Evolutionary conservation across 2,797 vertebrate genomes (phyloP), one percentile per base, ranked within the genome.

Genomic region (Knipowitschia caucasica): DNA sequence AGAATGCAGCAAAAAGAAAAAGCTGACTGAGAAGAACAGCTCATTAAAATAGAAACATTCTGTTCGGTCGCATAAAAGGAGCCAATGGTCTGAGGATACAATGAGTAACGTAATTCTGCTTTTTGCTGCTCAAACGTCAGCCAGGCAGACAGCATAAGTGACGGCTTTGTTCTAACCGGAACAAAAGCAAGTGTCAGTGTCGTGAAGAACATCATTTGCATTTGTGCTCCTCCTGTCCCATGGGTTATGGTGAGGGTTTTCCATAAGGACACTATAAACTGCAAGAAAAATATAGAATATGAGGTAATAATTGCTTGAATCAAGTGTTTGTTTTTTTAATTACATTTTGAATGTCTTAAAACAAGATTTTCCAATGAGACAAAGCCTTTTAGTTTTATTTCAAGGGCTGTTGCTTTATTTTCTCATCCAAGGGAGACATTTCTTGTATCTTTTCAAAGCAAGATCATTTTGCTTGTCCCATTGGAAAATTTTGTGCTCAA

Each of bases 61-160:
- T 69, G 67, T 75, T 74, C 29, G 35, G 17, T 61, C 25, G 11
- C 56, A 56, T 59, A 77, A 68, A 57, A 47, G 42, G 53, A 81
- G 31, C 57, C 50, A 57, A 68, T 77, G 67, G 59, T 71, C 45
- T 60, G 73, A 34, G 27, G 26, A 29, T 29, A 63, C 50, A 66
- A 70, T 67, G 44, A 54, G 62, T 25, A 25, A n/a, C n/a, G n/a
- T n/a, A n/a, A n/a, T n/a, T n/a, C n/a, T 10, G 15, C 47, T 38
- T 59, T 54, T 57, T 38, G 4, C 27, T 21, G 24, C 14, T 10
- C 56, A 64, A 64, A 63, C 59, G 49, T 64, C 56, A 64, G 21
- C 54, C 36, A 56, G 47, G 10, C 57, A 21, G 15, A 64, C 38
- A 43, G 44, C 31, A 25, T 61, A 18, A 62, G 53, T 62, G 62